Evolutionary conservation across 1,140 invertebrate genomes (phyloP), one percentile per base, ranked within the genome.

Genomic region (Diorhabda elongata): DNA sequence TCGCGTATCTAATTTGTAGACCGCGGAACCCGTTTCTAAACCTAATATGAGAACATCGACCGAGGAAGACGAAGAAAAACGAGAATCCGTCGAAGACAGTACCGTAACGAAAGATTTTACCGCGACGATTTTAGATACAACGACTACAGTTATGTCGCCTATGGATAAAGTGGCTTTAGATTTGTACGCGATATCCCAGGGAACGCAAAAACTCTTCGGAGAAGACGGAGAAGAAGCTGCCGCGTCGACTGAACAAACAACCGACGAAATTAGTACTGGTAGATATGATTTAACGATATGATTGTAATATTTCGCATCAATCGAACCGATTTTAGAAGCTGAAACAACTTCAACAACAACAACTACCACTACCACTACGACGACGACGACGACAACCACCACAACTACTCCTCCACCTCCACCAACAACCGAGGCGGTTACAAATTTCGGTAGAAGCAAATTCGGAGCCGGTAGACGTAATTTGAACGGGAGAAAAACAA

Each of bases 91-190:
- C 26, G 26, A 26, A 52, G 47, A 6, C 6, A 52, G 47, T 52
- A 52, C 47, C n/a, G 6, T n/a, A 52, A n/a, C 6, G n/a, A 52
- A 52, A 52, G 47, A 52, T 4, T 8, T 2, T 52, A 52, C 47
- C 2, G 47, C 6, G n/a, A 52, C 47, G n/a, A 4, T 52, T 52
- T 3, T 52, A 8, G 47, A 52, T n/a, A 6, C 47, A 43, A 76
- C 75, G 2, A 88, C 87, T 0, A 89, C 87, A 1, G 88, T 88
- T 11, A 88, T 87, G 73, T 85, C 86, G 3, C 84, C 85, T 0
- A 92, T 92, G 90, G 89, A 92, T 74, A 92, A 93, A 81, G 90
- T 91, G 0, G 91, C 91, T 8, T 82, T 92, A 9, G 91, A 93
- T 75, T 80, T 93, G 11, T 93, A 93, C 72, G 91, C 91, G 0